phyloP scores from a whole-genome alignment of 2,797 vertebrate species.

The Urocyon cinereoargenteus region DNA sequence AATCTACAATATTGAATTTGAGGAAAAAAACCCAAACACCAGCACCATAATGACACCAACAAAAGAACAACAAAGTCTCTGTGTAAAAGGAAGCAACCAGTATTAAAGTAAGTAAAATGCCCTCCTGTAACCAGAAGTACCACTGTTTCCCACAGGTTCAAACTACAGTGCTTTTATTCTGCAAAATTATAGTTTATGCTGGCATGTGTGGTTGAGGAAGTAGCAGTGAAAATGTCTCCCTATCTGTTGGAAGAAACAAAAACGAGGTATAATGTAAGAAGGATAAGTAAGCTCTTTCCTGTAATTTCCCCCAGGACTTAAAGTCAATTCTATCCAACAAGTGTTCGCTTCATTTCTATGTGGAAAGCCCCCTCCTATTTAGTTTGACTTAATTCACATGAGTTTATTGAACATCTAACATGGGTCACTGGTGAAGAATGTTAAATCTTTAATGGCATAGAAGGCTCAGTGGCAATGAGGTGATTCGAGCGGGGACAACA shows the following conservation, averaged over 20 bases:
- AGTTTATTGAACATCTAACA: constrained; percentile 8
- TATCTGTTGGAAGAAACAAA: constrained; percentile 56
- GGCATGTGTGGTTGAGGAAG: constrained; percentile 13
- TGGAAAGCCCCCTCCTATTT: not conserved
- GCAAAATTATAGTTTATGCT: constrained; percentile 51
- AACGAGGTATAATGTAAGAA: not conserved
- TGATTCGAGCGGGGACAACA: not conserved
- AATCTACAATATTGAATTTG: constrained; percentile 53
- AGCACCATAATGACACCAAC: not conserved
- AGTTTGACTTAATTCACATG: not conserved
- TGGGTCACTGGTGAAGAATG: not conserved
- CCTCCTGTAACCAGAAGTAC: not conserved
- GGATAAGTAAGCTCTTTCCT: constrained; percentile 15
- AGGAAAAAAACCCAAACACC: not conserved
- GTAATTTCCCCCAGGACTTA: constrained; percentile 40
- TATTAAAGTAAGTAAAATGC: constrained; percentile 28
- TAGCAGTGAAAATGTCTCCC: constrained; percentile 2
- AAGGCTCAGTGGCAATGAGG: not conserved
- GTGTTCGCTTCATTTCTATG: not conserved
- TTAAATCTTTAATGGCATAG: not conserved
- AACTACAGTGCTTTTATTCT: constrained; percentile 58
- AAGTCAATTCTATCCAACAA: constrained; percentile 29
- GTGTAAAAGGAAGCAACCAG: not conserved
- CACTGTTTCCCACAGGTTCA: not conserved
- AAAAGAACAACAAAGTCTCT: not conserved